A percentile compares a stretch with the other conserved stretches of the same genome.
Evolutionary conservation across 1,140 invertebrate species (phyloP).

Genomic region (Bombus sibiricus): DNA sequence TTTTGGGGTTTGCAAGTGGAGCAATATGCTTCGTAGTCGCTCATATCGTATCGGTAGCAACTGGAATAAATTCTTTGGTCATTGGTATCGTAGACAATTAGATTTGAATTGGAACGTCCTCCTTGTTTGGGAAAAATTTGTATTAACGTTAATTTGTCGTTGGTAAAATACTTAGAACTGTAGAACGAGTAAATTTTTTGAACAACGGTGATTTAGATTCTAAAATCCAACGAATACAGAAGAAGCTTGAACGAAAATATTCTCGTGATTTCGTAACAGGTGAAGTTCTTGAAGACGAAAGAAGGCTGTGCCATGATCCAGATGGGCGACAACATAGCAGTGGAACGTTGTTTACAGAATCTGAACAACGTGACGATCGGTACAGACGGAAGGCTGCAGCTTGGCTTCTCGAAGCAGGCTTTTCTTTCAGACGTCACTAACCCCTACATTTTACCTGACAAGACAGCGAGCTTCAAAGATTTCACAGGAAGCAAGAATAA

Average conservation of each 20-base stretch:
- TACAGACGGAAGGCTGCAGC: constrained; percentile 84
- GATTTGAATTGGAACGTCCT: not conserved
- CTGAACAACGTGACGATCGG: constrained; percentile 96
- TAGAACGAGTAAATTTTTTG: no score
- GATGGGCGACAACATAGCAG: constrained; percentile 97
- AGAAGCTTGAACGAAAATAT: not conserved
- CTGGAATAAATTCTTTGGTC: no score
- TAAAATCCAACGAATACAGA: no score
- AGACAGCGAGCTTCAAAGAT: constrained; percentile 98
- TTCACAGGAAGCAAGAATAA: constrained; percentile 99
- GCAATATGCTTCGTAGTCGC: no score
- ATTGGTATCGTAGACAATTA: not conserved
- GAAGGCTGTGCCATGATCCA: constrained; percentile 99
- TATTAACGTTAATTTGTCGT: not conserved
- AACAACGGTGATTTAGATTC: not conserved
- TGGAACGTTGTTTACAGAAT: constrained; percentile 96
- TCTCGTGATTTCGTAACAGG: constrained; percentile 83
- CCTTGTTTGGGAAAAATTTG: not conserved
- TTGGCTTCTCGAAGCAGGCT: constrained; percentile 96
- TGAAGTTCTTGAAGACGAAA: constrained; percentile 99
- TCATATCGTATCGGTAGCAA: no score
- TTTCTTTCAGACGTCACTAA: constrained; percentile 98
- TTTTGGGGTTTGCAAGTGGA: not conserved
- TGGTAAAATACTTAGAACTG: no score
- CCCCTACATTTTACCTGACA: constrained; percentile 97